Conservation (phyloP, 2,888 invertebrate genomes). For the Rosalia funebris region DNA sequence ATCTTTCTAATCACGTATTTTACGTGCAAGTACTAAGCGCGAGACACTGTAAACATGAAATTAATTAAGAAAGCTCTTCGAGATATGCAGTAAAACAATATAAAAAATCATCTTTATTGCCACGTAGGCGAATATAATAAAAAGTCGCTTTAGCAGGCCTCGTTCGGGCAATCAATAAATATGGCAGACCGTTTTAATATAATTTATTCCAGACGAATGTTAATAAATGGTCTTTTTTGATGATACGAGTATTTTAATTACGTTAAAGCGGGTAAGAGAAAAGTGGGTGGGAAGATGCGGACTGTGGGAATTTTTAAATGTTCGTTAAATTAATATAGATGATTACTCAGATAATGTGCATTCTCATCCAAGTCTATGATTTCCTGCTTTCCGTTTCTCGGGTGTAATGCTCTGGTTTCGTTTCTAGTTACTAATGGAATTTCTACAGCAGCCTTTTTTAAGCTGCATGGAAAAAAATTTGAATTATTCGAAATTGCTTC, state of each 20-base stretch:
- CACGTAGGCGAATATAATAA: conserved; percentile 14
- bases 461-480: too few relatives aligned
- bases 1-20: conserved; percentile 32
- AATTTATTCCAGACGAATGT: neutral
- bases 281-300: neutral
- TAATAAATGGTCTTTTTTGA: neutral
- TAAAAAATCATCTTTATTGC: conserved; percentile 15
- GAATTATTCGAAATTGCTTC: too few relatives aligned
- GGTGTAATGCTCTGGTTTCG: neutral
- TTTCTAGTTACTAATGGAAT: neutral
- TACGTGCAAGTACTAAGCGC: conserved; percentile 22
- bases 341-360: neutral
- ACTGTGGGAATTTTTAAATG: conserved; percentile 1
- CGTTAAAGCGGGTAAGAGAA: neutral
- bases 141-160: neutral
- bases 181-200: neutral
- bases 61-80: conserved; percentile 28
- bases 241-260: conserved; percentile 1
- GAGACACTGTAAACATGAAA: conserved; percentile 29
- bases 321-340: neutral
- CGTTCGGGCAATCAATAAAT: conserved; percentile 3
- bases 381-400: neutral
- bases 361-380: neutral
- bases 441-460: neutral
- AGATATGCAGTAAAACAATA: conserved; percentile 12